These are phyloP conservation scores for Phaethon lepturus DNA, from an alignment of 2,113 vertebrate genomes.

Conservation along the genomic window DNA sequence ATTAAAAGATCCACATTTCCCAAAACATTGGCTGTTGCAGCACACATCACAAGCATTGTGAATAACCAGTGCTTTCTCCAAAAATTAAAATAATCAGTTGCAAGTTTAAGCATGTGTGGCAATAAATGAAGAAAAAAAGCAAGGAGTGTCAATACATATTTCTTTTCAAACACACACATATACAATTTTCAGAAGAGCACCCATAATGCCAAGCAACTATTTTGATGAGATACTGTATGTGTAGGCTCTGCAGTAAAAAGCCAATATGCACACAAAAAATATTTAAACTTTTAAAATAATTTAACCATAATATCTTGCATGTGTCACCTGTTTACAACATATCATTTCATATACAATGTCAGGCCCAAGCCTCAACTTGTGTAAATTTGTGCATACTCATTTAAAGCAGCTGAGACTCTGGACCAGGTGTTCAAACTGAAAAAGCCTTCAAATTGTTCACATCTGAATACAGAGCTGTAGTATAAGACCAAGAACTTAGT, in stretches of 20 bases:
- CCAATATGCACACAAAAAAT: conserved; percentile 79
- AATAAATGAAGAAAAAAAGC: conserved; percentile 64
- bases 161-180: conserved; percentile 68
- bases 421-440: conserved; percentile 54
- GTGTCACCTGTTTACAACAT: conserved; percentile 73
- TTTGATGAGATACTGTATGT: conserved; percentile 67
- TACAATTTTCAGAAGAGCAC: conserved; percentile 73
- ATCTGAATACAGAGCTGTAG: conserved; percentile 56
- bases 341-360: conserved; percentile 61
- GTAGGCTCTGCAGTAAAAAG: conserved; percentile 77
- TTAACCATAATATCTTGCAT: conserved; percentile 76
- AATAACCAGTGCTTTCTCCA: conserved; percentile 73
- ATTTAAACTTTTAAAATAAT: conserved; percentile 83
- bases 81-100: conserved; percentile 52
- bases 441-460: conserved; percentile 58
- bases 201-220: conserved; percentile 71
- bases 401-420: conserved; percentile 41
- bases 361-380: conserved; percentile 11
- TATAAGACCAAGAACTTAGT: conserved; percentile 45
- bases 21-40: conserved; percentile 61
- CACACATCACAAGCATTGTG: conserved; percentile 69
- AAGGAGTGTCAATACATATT: conserved; percentile 62
- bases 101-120: conserved; percentile 63
- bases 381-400: conserved; percentile 12
- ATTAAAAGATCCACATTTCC: conserved; percentile 66